Percentiles rank a stretch among this genome's conserved stretches.
Evolutionary conservation across 2,797 vertebrate genomes (phyloP).

Genomic region (Remorina albescens): DNA sequence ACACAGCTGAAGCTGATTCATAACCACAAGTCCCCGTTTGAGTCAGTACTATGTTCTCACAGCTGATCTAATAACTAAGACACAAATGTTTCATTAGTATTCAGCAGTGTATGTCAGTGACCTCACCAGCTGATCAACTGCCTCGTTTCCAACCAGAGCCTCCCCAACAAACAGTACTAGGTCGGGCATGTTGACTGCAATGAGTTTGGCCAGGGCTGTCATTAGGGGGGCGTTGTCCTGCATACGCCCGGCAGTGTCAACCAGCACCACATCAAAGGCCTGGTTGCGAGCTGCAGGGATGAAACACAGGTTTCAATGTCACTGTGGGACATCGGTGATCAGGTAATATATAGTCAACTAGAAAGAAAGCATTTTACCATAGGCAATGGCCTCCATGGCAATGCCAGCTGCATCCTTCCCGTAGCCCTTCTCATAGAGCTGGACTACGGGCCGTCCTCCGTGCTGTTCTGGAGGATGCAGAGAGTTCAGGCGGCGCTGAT

Average conservation of each 20-base stretch:
- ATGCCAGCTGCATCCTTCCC: slow-evolving; percentile 98
- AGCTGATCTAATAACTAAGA: background rate
- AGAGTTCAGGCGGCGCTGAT: slow-evolving; percentile 93
- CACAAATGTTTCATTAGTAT: background rate
- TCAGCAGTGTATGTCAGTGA: background rate
- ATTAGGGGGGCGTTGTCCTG: slow-evolving; percentile 98
- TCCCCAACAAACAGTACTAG: slow-evolving; percentile 98
- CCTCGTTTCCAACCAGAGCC: slow-evolving; percentile 97
- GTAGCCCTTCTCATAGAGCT: slow-evolving; percentile 98
- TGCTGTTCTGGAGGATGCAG: slow-evolving; percentile 93
- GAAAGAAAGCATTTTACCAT: slow-evolving; percentile 78
- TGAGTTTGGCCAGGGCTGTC: slow-evolving; percentile 97
- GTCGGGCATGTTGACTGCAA: slow-evolving; percentile 95
- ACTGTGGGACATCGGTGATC: background rate
- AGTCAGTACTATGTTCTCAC: background rate
- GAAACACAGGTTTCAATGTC: background rate
- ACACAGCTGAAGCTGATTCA: background rate
- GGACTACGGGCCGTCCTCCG: slow-evolving; percentile 88
- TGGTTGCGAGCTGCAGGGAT: slow-evolving; percentile 91
- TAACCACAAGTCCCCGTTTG: background rate
- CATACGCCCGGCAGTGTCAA: slow-evolving; percentile 99
- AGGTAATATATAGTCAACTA: background rate
- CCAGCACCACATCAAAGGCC: slow-evolving; percentile 95
- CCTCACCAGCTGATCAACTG: slow-evolving; percentile 97
- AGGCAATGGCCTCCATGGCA: slow-evolving; percentile 98